Percentiles rank a stretch among this genome's conserved stretches.
These are phyloP conservation scores for Branchinecta lindahli DNA, from an alignment of 1,140 invertebrate genomes.

Conservation along the genomic window DNA sequence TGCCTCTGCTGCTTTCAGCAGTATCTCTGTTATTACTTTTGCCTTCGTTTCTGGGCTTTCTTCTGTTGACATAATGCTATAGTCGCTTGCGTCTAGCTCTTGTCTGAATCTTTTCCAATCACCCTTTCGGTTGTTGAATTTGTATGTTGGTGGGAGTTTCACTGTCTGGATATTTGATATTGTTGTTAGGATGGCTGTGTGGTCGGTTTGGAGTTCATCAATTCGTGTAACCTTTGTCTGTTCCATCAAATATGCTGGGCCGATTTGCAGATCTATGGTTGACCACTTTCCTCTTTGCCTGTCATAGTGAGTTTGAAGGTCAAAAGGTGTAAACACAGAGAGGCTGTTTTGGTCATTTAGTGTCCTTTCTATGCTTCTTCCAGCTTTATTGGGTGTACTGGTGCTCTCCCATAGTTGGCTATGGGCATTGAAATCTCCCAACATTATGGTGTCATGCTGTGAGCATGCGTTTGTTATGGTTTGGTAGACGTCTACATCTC, in stretches of 20 bases:
- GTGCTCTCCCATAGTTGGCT: not conserved
- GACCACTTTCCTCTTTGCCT: not conserved
- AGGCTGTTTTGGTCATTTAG: not conserved
- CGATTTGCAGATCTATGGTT: slow-evolving; percentile 1
- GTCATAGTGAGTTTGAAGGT: not conserved
- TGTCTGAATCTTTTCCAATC: not conserved
- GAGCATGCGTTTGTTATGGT: not conserved
- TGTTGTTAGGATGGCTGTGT: not conserved
- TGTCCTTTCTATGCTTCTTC: not conserved
- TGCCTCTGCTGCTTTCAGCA: not conserved
- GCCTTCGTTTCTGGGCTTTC: not conserved
- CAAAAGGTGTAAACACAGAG: not conserved
- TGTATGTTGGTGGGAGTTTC: not conserved
- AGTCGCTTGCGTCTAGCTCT: not conserved
- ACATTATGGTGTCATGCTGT: not conserved
- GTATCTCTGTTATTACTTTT: not conserved
- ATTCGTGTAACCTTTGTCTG: not conserved
- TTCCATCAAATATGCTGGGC: not conserved
- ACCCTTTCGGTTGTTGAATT: not conserved
- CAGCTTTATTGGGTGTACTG: not conserved
- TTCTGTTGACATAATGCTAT: not conserved
- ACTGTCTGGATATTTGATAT: not conserved
- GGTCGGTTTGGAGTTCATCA: not conserved
- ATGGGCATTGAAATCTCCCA: not conserved
- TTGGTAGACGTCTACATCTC: not conserved